Percentiles rank a stretch among this genome's conserved stretches.
phyloP scores from a whole-genome alignment of 2,888 invertebrate species.

The Nebria brevicollis region DNA sequence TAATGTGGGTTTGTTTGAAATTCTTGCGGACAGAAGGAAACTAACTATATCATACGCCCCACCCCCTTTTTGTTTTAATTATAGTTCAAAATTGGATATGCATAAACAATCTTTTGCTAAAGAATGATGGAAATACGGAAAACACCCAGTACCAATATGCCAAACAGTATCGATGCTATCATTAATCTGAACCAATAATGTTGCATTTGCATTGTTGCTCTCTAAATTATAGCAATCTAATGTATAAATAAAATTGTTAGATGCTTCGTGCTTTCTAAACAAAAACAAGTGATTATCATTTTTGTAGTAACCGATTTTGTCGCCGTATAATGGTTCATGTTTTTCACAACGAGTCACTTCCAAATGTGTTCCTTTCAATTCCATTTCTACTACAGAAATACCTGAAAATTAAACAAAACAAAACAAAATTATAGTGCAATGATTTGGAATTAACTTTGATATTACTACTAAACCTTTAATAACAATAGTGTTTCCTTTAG shows the following conservation, averaged over 20 bases:
- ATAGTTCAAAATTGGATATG: conserved; percentile 46
- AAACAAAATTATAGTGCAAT: conserved; percentile 3
- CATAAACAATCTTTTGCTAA: conserved; percentile 46
- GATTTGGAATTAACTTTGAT: neutral
- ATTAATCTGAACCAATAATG: conserved; percentile 29
- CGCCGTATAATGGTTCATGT: conserved; percentile 18
- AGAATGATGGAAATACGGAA: conserved; percentile 48
- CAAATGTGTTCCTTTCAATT: conserved; percentile 9
- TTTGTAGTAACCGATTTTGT: conserved; percentile 18
- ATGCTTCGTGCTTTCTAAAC: conserved; percentile 17
- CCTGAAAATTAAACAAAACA: conserved; percentile 27
- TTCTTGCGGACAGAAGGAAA: too few relatives aligned
- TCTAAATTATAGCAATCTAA: conserved; percentile 27
- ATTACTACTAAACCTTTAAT: conserved; percentile 53
- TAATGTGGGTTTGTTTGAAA: too few relatives aligned
- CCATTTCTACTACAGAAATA: conserved; percentile 13
- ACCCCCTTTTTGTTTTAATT: neutral
- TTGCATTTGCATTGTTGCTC: conserved; percentile 14
- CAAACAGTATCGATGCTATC: conserved; percentile 26
- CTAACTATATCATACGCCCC: too few relatives aligned
- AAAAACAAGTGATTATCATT: conserved; percentile 22
- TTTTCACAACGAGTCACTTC: neutral
- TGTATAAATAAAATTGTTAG: conserved; percentile 2
- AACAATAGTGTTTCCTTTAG: conserved; percentile 54
- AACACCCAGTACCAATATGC: conserved; percentile 42